Evolutionary conservation across 1,140 invertebrate species (phyloP).

Genomic region (Cepaea nemoralis): DNA sequence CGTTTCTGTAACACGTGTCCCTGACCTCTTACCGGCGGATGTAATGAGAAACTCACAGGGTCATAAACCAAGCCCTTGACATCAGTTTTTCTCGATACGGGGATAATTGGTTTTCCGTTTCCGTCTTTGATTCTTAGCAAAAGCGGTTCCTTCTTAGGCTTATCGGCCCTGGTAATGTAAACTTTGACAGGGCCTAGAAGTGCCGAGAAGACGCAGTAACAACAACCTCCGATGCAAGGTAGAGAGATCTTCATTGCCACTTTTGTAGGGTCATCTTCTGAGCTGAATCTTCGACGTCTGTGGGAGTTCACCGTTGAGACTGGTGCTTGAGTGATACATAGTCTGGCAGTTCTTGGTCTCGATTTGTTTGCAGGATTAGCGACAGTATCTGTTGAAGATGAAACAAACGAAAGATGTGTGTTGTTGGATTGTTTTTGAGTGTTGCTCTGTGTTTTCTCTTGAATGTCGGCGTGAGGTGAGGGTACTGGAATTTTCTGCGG

Average conservation of each 20-base stretch:
- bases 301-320: too few relatives aligned
- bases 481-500: not conserved
- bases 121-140: conserved; percentile 40
- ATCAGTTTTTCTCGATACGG: conserved; percentile 40
- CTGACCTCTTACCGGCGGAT: conserved; percentile 35
- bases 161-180: conserved; percentile 13
- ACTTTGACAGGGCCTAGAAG: conserved; percentile 41
- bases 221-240: conserved; percentile 40
- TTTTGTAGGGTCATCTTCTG: conserved; percentile 2
- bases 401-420: not conserved
- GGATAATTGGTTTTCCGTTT: conserved; percentile 35
- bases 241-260: conserved; percentile 38
- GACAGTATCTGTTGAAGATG: not conserved
- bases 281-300: not conserved
- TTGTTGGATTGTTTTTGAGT: not conserved
- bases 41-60: conserved; percentile 30
- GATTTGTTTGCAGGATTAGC: not conserved
- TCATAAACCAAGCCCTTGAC: conserved; percentile 42
- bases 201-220: conserved; percentile 41
- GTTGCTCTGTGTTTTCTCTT: too few relatives aligned
- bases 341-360: not conserved
- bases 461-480: not conserved
- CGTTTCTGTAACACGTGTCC: not conserved
- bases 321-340: not conserved
- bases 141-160: conserved; percentile 19